Conservation (phyloP, 1,140 invertebrate species). For the Asobara japonica region DNA sequence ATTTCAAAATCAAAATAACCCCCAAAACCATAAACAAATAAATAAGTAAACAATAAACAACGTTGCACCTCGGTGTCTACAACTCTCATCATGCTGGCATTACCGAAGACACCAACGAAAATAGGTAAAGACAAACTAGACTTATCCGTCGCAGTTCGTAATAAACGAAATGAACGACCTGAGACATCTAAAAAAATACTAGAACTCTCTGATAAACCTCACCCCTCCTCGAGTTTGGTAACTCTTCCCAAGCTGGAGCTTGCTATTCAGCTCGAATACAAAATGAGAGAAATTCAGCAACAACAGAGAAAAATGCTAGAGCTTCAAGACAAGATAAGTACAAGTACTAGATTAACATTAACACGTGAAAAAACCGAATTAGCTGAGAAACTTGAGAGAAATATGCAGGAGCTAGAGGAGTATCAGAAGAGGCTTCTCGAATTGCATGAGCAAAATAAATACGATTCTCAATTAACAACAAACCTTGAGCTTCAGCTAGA, state of each 20-base stretch:
- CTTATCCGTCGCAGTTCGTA: conserved; percentile 50
- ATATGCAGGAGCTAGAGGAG: conserved; percentile 67
- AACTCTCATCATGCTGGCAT: conserved; percentile 30
- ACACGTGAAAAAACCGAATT: conserved; percentile 38
- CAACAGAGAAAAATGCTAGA: conserved; percentile 63
- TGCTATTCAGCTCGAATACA: conserved; percentile 55
- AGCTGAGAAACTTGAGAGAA: conserved; percentile 60
- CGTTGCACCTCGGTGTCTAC: conserved; percentile 20
- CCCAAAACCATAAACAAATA: not conserved
- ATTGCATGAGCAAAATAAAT: conserved; percentile 56
- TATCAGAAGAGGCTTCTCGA: conserved; percentile 69
- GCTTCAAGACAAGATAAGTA: conserved; percentile 46
- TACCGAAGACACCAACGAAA: conserved; percentile 30
- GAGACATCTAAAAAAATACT: conserved; percentile 62
- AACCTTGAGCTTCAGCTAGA: conserved; percentile 64
- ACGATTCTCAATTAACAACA: conserved; percentile 51
- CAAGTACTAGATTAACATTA: conserved; percentile 46
- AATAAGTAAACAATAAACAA: conserved; percentile 1
- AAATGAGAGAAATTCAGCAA: conserved; percentile 63
- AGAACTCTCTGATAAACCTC: conserved; percentile 43
- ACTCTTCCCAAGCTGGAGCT: conserved; percentile 32
- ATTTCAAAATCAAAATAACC: not conserved
- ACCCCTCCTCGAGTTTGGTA: conserved; percentile 44
- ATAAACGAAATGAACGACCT: conserved; percentile 62
- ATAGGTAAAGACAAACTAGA: conserved; percentile 51